Evolutionary conservation across 2,113 vertebrate genomes (phyloP), one percentile per base, ranked within the genome.

Genomic region (Anser brachyrhynchus): DNA sequence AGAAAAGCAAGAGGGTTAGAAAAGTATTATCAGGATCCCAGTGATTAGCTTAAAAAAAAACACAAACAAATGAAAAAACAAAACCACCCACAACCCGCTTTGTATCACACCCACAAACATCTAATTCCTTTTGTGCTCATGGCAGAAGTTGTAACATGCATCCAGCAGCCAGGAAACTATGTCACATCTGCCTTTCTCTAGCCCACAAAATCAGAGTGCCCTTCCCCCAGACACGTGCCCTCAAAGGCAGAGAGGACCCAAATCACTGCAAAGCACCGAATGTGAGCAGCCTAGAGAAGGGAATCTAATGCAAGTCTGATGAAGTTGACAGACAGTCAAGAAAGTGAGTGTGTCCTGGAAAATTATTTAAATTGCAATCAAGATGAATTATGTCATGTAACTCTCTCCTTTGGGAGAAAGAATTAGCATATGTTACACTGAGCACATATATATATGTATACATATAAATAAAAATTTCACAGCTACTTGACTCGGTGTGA

Each of bases 351-450:
- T 71, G 18, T 37, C 29, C 71, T 76, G 49, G 22, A 94, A 94
- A 82, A 79, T 73, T 52, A 90, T 46, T 83, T 88, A 65, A 95
- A 93, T 71, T 81, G 55, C 31, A 93, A 90, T 67, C 61, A 43
- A 85, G 62, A 85, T 58, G 4, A 79, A 92, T 92, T 92, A 85
- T 7, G 11, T 64, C 55, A 92, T 66, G 9, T 44, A 85, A 73
- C 51, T 77, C 22, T 51, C 49, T 51, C 49, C 49, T 23, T 51
- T 51, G 49, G 49, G 49, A 51, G 49, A 64, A 22, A 89, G n/a
- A 86, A 93, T 8, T 55, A 7, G 83, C 2, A 0, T 13, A 20
- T 8, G 10, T 58, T 9, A 41, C 17, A 16, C 23, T 52, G 51
- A 25, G 51, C 10, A 18, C 4, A 14, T 37, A 58, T 11, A 26